phyloP scores from a whole-genome alignment of 2,113 vertebrate species.

The Trogon surrucura region DNA sequence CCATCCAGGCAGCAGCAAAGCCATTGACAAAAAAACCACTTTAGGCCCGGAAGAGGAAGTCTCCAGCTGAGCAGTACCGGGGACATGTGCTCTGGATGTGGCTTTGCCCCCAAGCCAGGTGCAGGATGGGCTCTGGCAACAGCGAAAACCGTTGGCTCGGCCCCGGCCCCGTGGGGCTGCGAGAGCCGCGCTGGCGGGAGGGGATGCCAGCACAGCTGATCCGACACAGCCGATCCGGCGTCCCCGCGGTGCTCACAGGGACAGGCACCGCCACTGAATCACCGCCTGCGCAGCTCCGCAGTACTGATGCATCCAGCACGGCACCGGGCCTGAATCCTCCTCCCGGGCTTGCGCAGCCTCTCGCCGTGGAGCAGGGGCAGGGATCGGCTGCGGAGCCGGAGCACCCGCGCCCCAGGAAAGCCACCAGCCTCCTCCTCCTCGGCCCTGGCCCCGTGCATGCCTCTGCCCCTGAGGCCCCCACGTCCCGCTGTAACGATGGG shows the following conservation, averaged over 20 bases:
- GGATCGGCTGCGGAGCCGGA: background rate
- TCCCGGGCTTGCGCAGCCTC: background rate
- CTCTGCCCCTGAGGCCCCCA: background rate
- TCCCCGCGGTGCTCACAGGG: background rate
- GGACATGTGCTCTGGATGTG: fast-evolving
- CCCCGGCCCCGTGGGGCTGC: background rate
- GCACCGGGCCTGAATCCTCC: background rate
- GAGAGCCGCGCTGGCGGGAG: background rate
- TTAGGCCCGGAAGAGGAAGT: background rate
- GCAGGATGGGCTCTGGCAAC: fast-evolving
- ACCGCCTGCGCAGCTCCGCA: background rate
- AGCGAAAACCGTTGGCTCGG: fast-evolving
- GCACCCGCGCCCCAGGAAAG: fast-evolving
- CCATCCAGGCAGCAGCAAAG: background rate
- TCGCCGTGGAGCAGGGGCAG: background rate
- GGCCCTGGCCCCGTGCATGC: fast-evolving
- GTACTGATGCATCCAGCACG: background rate
- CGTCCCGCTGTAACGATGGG: background rate
- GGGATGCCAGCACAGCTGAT: background rate
- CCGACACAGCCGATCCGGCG: too few relatives aligned
- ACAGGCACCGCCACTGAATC: background rate
- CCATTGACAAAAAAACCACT: background rate
- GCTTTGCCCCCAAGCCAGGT: background rate
- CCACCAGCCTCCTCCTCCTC: background rate
- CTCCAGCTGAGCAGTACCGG: background rate